Evolutionary conservation across 2,888 invertebrate genomes (phyloP), one percentile per base, ranked within the genome.

Genomic region (Spisula subtruncata): DNA sequence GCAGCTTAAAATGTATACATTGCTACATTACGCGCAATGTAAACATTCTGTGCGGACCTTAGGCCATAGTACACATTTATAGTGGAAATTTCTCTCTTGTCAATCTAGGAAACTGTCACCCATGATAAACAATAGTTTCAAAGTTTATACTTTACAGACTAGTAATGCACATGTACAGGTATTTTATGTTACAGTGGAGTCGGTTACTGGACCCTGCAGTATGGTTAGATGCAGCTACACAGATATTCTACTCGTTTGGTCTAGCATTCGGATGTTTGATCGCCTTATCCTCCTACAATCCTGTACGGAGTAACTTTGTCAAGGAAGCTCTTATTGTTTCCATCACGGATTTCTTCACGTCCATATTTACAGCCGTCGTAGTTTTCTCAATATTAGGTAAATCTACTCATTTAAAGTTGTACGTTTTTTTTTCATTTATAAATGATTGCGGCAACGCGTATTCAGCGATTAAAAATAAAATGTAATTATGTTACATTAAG

Each of bases 191-290:
- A 29, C 66, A 98, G 97, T 99, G 98, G 96, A 98, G 98, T 93
- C 98, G 98, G 96, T 97, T 99, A 35, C 97, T 98, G 82, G 98
- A 98, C 94, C 98, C 99, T 0, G 98, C 98, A 4, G 99, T 99
- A 0, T 99, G 99, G 99, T 97, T 99, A 94, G 99, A 99, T 96
- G 99, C 99, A 2, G 99, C 99, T 0, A 99, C 99, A 0, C 99
- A 99, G 97, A 99, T 99, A 1, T 99, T 99, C 97, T 99, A 99
- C 97, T 99, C 99, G 0, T 98, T 99, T 97, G 99, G 99, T 0
- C 97, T 99, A 89, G 99, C 99, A 12, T 99, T 99, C 97, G 99
- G 99, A 1, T 99, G 99, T 0, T 97, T 99, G 87, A 99, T 99
- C 94, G 99, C 99, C 0, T 99, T 99, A 96, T 99, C 99, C 85